Evolutionary conservation across 2,797 vertebrate genomes (phyloP), one percentile per base, ranked within the genome.

Genomic region (Aphelocoma californica): DNA sequence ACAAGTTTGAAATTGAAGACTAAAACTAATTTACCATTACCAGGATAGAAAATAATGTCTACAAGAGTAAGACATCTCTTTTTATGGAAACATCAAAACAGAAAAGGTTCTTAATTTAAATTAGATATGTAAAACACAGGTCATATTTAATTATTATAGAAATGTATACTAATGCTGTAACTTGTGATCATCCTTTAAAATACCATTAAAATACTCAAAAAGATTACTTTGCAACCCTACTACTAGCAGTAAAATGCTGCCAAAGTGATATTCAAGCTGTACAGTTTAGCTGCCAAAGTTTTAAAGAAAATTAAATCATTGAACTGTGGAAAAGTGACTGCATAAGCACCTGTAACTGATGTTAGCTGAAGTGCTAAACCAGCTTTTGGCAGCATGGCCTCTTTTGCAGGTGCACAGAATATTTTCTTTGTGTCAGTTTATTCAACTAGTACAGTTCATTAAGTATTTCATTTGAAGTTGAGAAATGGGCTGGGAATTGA

Each of bases 351-450:
- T 92, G 67, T 92, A 93, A 84, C 88, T 93, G 78, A 77, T 93
- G 90, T 71, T 89, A 64, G 74, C 86, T 82, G 83, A 95, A 90
- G 88, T 95, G 88, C 88, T 95, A 94, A 93, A 92, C 92, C 62
- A 75, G 83, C 77, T 93, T 75, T 92, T 97, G 90, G 92, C 93
- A 96, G 47, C 1, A 0, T 70, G 80, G 85, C 77, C 74, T 86
- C 90, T 79, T 71, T 50, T 86, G 74, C 94, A 96, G 93, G 90
- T 95, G 96, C 88, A 77, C 51, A 82, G 86, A 94, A 26, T 93
- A 86, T 94, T 95, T 95, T 89, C 81, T 95, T 85, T 85, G 57
- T 94, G 93, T 94, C 93, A 91, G 90, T 96, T 94, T 96, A 87
- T 95, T 97, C 84, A 89, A 36, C 81, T 93, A 54, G 42, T 93